Percentiles rank a stretch among this genome's conserved stretches.
Conservation (phyloP, 2,113 vertebrate species). For the Anarrhichthys ocellatus region DNA sequence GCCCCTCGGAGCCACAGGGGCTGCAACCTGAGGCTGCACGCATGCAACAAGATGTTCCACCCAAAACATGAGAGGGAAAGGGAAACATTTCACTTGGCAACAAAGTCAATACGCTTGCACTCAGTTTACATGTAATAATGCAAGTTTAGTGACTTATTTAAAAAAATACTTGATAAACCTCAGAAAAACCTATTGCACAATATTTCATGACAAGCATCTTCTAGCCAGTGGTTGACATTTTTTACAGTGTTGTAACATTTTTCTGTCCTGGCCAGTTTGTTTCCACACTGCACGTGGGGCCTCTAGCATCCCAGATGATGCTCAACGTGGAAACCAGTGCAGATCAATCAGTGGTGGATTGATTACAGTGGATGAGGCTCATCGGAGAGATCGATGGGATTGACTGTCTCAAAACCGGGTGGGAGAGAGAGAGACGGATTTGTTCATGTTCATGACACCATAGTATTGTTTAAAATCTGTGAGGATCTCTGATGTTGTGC, state of each 20-base stretch:
- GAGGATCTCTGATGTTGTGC: background rate
- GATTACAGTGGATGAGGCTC: constrained; percentile 23
- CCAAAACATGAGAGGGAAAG: background rate
- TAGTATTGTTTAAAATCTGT: background rate
- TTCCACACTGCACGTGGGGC: constrained; percentile 11
- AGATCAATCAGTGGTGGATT: constrained; percentile 27
- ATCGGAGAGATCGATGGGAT: constrained; percentile 21
- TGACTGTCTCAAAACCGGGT: background rate
- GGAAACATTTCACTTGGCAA: background rate
- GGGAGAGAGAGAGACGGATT: background rate
- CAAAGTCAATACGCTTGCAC: background rate
- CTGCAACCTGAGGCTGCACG: background rate
- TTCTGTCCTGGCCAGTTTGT: background rate
- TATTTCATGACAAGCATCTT: background rate
- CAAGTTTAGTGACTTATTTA: background rate
- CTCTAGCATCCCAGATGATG: constrained; percentile 5
- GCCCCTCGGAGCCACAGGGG: constrained; percentile 44
- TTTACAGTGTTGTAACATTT: background rate
- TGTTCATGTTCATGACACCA: background rate
- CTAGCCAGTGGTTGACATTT: background rate
- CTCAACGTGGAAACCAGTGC: background rate
- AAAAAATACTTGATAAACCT: background rate
- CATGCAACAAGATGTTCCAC: background rate
- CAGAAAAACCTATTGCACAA: background rate
- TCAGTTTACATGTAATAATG: background rate